Conservation (phyloP, 2,888 invertebrate genomes). For the Napeogenes inachia region DNA sequence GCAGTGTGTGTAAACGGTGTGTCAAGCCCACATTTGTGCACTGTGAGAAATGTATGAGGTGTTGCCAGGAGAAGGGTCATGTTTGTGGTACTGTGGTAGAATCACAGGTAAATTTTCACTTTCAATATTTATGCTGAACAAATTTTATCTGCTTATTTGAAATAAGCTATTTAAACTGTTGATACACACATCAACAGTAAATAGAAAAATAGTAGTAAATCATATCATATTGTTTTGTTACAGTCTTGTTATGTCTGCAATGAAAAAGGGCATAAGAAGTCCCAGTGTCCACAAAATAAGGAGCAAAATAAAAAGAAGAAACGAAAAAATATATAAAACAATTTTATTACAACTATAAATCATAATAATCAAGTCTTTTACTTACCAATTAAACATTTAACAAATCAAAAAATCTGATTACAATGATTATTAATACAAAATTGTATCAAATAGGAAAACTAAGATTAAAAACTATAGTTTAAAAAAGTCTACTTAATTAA, state of each 20-base stretch:
- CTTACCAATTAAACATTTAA: slow-evolving; percentile 12
- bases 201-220: slow-evolving; percentile 1
- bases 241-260: slow-evolving; percentile 79
- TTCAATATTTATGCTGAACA: slow-evolving; percentile 1
- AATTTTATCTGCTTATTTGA: no score
- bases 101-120: slow-evolving; percentile 50
- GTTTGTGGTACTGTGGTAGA: slow-evolving; percentile 56
- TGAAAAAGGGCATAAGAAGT: slow-evolving; percentile 75
- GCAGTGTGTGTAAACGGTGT: slow-evolving; percentile 85
- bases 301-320: slow-evolving; percentile 19
- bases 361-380: slow-evolving; percentile 10
- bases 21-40: slow-evolving; percentile 92
- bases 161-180: no score
- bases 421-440: slow-evolving; percentile 9
- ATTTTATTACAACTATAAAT: slow-evolving; percentile 10
- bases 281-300: slow-evolving; percentile 64
- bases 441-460: slow-evolving; percentile 3
- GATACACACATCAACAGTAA: no score
- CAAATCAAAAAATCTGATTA: slow-evolving; percentile 9
- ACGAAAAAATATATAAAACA: slow-evolving; percentile 18
- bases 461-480: background rate
- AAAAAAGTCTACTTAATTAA: background rate
- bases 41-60: slow-evolving; percentile 84
- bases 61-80: slow-evolving; percentile 66
- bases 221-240: slow-evolving; percentile 41